Conservation (phyloP, 2,888 invertebrate species). For the Deilephila porcellus region DNA sequence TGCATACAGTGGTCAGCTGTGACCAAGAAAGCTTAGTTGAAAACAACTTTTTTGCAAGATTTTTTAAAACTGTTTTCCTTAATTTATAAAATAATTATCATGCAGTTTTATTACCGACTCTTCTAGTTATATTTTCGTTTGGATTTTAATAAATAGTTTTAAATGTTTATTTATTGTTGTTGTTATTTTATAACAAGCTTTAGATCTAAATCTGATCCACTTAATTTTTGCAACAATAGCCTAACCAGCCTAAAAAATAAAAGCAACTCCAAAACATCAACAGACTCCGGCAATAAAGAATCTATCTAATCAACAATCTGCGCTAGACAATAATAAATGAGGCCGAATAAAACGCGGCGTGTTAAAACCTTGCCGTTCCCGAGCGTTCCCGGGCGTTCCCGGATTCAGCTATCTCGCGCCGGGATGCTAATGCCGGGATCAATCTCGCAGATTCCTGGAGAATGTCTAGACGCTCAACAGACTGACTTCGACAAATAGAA, state of each 20-base stretch:
- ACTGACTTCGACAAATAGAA: constrained; percentile 50
- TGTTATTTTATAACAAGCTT: too few relatives aligned
- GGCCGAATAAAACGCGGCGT: constrained; percentile 32
- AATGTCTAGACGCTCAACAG: constrained; percentile 31
- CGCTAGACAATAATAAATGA: constrained; percentile 35
- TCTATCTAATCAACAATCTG: constrained; percentile 3
- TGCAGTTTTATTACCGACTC: too few relatives aligned
- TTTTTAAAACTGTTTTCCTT: too few relatives aligned
- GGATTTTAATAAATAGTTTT: too few relatives aligned
- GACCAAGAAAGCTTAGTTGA: too few relatives aligned
- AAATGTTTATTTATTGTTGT: too few relatives aligned
- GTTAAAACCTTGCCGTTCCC: constrained; percentile 36
- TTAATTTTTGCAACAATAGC: not conserved
- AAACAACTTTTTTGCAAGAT: too few relatives aligned
- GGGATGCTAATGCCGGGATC: constrained; percentile 67
- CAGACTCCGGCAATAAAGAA: not conserved
- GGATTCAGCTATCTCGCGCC: constrained; percentile 44
- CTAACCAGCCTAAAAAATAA: not conserved
- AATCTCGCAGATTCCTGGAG: constrained; percentile 55
- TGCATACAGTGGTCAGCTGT: too few relatives aligned
- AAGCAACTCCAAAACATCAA: not conserved
- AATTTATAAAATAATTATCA: too few relatives aligned
- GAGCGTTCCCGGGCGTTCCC: constrained; percentile 37
- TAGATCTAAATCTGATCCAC: too few relatives aligned
- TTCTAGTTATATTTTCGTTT: too few relatives aligned